A percentile compares a stretch with the other conserved stretches of the same genome.
These are phyloP conservation scores for Caenorhabditis panamensis DNA, from an alignment of 2,888 invertebrate genomes.

Conservation along the genomic window DNA sequence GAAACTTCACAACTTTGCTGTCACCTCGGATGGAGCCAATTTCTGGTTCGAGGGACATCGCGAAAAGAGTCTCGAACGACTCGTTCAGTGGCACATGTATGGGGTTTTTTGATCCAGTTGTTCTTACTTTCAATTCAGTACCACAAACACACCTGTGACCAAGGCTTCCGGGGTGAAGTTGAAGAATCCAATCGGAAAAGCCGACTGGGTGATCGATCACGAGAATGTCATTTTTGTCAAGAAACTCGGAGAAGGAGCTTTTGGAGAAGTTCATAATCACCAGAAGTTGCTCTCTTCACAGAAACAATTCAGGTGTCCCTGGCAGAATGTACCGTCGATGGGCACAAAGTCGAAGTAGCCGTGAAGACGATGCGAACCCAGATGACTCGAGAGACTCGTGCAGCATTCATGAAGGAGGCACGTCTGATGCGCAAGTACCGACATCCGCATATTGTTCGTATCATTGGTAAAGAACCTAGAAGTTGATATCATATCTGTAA, in stretches of 20 bases:
- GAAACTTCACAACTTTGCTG: constrained; percentile 68
- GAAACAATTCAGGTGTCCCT: constrained; percentile 59
- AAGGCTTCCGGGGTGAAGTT: constrained; percentile 55
- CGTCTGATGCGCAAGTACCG: constrained; percentile 75
- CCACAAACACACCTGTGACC: constrained; percentile 65
- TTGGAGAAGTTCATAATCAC: constrained; percentile 70
- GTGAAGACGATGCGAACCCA: constrained; percentile 77
- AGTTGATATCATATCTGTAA: too few species aligned
- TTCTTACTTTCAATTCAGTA: constrained; percentile 54
- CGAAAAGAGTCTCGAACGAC: constrained; percentile 59
- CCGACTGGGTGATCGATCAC: constrained; percentile 74
- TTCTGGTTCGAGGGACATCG: constrained; percentile 62
- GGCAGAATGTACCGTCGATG: constrained; percentile 65
- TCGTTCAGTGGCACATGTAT: constrained; percentile 51
- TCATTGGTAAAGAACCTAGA: too few species aligned
- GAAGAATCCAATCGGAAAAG: constrained; percentile 58
- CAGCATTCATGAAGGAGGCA: constrained; percentile 78
- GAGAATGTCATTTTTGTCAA: constrained; percentile 70
- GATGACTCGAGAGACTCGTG: constrained; percentile 68
- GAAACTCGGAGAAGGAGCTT: constrained; percentile 77
- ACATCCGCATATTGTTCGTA: constrained; percentile 75
- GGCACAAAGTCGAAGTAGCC: constrained; percentile 70
- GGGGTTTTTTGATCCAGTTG: too few species aligned
- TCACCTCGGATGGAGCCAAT: constrained; percentile 57
- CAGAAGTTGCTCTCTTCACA: not conserved